phyloP scores from a whole-genome alignment of 2,888 invertebrate genomes.

The Hipparchia sbordonii region DNA sequence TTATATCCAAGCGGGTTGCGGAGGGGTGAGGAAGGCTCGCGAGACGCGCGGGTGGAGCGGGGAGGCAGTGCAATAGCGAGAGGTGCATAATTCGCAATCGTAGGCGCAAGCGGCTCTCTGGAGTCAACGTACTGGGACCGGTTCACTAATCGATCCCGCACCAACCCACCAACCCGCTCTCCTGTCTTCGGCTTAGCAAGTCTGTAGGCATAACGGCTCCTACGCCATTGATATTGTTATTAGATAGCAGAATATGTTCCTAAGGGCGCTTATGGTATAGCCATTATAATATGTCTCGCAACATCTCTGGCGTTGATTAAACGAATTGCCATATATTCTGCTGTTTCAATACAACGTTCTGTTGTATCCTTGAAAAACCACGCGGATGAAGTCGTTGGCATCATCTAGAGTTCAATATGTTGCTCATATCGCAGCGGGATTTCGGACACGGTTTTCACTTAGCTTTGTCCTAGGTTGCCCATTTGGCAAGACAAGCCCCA shows the following conservation, averaged over 20 bases:
- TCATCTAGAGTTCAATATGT: too few species aligned
- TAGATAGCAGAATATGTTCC: constrained; percentile 8
- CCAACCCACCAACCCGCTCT: constrained; percentile 67
- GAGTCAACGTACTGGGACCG: constrained; percentile 80
- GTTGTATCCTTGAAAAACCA: not conserved
- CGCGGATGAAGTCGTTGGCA: not conserved
- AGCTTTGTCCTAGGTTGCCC: too few species aligned
- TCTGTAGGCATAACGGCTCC: constrained; percentile 69
- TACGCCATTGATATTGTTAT: constrained; percentile 49
- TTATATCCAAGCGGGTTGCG: constrained; percentile 37
- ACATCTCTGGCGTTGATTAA: not conserved
- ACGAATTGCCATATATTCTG: not conserved
- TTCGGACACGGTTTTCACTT: too few species aligned
- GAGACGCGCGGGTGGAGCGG: constrained; percentile 30
- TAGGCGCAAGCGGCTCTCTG: constrained; percentile 65
- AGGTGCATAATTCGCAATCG: constrained; percentile 66
- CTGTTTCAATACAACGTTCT: not conserved
- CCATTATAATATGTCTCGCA: not conserved
- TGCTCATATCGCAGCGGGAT: too few species aligned
- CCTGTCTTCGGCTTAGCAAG: constrained; percentile 75
- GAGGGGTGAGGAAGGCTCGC: constrained; percentile 18
- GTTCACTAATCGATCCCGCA: constrained; percentile 80
- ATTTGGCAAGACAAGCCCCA: not conserved
- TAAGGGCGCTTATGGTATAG: not conserved
- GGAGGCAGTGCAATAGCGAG: constrained; percentile 52